These are phyloP conservation scores for Ceratotherium simum DNA, from an alignment of 2,113 vertebrate species.

Conservation along the genomic window DNA sequence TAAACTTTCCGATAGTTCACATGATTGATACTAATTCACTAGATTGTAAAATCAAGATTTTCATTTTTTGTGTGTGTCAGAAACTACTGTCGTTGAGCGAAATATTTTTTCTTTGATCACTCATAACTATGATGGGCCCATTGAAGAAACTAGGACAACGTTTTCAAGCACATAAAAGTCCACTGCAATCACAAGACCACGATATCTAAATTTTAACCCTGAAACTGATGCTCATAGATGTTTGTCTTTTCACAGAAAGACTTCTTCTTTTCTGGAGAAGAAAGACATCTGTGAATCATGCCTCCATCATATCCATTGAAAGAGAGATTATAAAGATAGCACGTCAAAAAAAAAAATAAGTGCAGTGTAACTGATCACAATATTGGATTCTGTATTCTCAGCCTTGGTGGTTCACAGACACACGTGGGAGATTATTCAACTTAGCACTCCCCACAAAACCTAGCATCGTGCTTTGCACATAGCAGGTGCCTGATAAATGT, in stretches of 20 bases:
- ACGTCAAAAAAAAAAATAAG: neutral
- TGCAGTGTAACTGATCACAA: neutral
- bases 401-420: neutral
- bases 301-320: neutral
- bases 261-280: neutral
- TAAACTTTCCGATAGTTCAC: neutral
- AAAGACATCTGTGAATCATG: neutral
- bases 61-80: neutral
- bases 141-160: neutral
- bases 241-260: neutral
- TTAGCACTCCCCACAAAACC: neutral
- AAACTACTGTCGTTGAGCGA: neutral
- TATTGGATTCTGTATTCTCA: neutral
- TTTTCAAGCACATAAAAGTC: conserved; percentile 12
- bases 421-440: neutral
- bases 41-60: neutral
- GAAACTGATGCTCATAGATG: neutral
- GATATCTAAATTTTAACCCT: neutral
- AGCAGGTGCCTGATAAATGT: conserved; percentile 73
- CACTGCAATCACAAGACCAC: neutral
- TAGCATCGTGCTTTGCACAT: conserved; percentile 81
- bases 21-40: neutral
- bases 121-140: neutral
- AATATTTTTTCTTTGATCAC: neutral
- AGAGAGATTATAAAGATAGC: neutral